Conservation (phyloP, 1,140 invertebrate genomes). For the Himalopsyche phryganea region DNA sequence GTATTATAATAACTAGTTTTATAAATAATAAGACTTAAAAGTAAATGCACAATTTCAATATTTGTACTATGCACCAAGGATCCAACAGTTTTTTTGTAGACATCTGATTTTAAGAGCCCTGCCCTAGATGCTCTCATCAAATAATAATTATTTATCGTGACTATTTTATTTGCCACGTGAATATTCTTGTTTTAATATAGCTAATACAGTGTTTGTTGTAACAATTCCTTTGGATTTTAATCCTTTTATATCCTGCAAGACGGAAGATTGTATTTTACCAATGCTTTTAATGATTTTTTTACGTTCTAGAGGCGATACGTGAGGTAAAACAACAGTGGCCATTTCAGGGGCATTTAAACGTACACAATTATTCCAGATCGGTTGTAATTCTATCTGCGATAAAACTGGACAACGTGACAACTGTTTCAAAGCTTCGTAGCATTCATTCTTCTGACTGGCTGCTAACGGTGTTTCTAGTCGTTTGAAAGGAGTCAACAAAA, state of each 20-base stretch:
- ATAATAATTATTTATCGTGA: too few species aligned
- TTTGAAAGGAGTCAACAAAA: conserved; percentile 48
- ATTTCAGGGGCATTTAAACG: conserved; percentile 45
- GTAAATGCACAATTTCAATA: too few species aligned
- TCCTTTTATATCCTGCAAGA: conserved; percentile 24
- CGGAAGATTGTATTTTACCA: conserved; percentile 27
- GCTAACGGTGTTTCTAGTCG: conserved; percentile 47
- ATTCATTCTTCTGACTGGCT: conserved; percentile 46
- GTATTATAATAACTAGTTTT: too few species aligned
- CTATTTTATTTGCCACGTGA: too few species aligned
- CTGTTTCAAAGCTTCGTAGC: conserved; percentile 46
- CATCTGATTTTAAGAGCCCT: too few species aligned
- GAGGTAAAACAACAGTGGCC: conserved; percentile 45
- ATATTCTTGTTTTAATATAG: conserved; percentile 25
- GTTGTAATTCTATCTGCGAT: conserved; percentile 45
- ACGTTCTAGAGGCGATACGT: conserved; percentile 14
- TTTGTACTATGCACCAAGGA: too few species aligned
- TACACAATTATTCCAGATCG: conserved; percentile 49
- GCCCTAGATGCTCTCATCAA: too few species aligned
- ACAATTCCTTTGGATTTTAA: conserved; percentile 28
- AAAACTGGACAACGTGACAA: conserved; percentile 46
- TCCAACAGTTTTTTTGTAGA: too few species aligned
- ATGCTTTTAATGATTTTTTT: conserved; percentile 17
- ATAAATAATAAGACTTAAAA: too few species aligned
- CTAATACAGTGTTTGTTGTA: conserved; percentile 21